phyloP scores from a whole-genome alignment of 2,888 invertebrate genomes.

The Nephrotoma guestfalica region DNA sequence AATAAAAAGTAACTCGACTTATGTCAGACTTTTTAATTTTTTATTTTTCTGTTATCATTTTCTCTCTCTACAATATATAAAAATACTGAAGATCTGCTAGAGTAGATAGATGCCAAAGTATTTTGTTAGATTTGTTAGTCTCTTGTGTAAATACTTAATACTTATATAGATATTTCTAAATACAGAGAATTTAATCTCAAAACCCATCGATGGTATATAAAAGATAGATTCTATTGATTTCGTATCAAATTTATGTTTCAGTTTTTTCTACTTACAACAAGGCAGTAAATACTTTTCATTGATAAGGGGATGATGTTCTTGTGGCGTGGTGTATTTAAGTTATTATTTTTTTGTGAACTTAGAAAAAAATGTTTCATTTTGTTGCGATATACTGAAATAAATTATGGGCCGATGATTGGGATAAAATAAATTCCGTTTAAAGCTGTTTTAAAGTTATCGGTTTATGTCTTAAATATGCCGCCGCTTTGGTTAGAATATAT shows the following conservation, averaged over 20 bases:
- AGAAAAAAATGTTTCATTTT: background rate
- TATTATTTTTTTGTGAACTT: background rate
- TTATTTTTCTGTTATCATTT: background rate
- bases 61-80: too few relatives aligned
- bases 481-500: too few relatives aligned
- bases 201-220: background rate
- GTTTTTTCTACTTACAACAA: background rate
- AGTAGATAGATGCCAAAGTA: background rate
- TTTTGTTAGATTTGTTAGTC: background rate
- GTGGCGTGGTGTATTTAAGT: background rate
- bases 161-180: background rate
- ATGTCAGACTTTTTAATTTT: background rate
- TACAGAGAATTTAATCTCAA: background rate
- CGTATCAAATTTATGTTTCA: background rate
- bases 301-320: background rate
- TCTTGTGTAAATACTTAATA: background rate
- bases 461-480: background rate
- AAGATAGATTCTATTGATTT: background rate
- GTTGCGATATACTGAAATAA: background rate
- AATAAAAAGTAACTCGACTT: background rate
- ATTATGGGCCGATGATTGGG: background rate
- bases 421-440: background rate
- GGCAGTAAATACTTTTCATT: background rate
- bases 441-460: background rate
- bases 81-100: background rate